Evolutionary conservation across 2,888 invertebrate species (phyloP), one percentile per base, ranked within the genome.

Genomic region (Onthophagus sagittarius): DNA sequence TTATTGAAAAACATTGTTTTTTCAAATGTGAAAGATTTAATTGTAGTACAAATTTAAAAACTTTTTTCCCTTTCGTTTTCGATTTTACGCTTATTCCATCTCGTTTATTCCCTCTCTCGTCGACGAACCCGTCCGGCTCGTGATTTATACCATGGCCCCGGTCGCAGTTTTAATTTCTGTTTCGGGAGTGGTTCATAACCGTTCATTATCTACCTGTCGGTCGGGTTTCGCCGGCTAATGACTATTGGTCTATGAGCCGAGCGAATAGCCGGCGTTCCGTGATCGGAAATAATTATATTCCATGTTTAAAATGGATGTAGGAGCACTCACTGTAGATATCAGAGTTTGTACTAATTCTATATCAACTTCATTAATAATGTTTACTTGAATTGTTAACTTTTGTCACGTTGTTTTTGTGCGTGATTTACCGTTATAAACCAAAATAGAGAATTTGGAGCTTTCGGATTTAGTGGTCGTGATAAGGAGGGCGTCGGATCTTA

Each of bases 261-360:
- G 79, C 83, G 83, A 83, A 83, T 83, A 78, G 82, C 80, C 67
- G 23, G 80, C 81, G 80, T 82, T 81, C 79, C 82, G 83, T 83
- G 83, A 82, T 82, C 82, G 82, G 82, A 82, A 83, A 83, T 82
- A 82, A 83, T 83, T 83, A 83, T 81, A 80, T 88, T 72, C 23
- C 86, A 88, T 81, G 81, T 87, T 9, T 88, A 88, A 80, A 83
- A 88, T 77, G 88, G 86, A 0, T 77, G 88, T 53, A 53, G 39
- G 39, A 9, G 39, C 23, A 23, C 23, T 23, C 23, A 23, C 23
- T 23, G 23, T 23, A 23, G 23, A 23, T 23, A 23, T 23, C 23
- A 23, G 23, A 23, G 23, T 23, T 23, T 23, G 2, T 23, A 3
- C 23, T 23, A 23, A 23, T 23, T 23, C 3, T 23, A 23, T 23